Evolutionary conservation across 2,888 invertebrate genomes (phyloP), one percentile per base, ranked within the genome.

Genomic region (Lasioglossum zephyrum): DNA sequence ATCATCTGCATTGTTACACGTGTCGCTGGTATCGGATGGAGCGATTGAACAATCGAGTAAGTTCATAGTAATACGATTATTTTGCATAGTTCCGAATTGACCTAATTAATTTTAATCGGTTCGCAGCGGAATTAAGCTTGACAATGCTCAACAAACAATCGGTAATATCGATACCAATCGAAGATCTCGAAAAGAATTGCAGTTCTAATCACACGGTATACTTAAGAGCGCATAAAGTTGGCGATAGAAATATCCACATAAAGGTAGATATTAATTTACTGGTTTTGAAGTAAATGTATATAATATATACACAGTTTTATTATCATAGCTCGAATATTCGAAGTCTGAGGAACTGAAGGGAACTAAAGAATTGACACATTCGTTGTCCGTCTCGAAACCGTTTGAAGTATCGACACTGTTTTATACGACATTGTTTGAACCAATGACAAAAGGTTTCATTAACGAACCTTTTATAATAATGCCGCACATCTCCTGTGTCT

Each of bases 321-420:
- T 77, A 76, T 90, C 90, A 81, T 79, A 95, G 95, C 91, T 95
- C 22, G 94, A 95, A 5, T 95, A 95, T 88, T 91, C 87, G 11
- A 92, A 90, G 63, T 73, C 82, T 11, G 92, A 93, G 53, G 89
- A 92, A 87, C 89, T 92, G 53, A 94, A 93, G 84, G 92, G 97
- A 94, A 95, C 96, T 72, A 97, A 96, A 93, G 97, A 97, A 90
- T 96, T 96, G 88, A 95, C 95, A 36, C 96, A 97, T 75, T 96
- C 96, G 90, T 95, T 97, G 81, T 95, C 96, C 85, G 96, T 97
- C 9, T 96, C 97, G 8, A 97, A 97, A 93, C 97, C 97, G 26
- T 97, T 97, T 95, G 97, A 97, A 92, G 96, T 97, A 2, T 95
- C 96, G 4, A 96, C 97, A 13, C 96, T 96, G 93, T 97, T 96